These are phyloP conservation scores for Actenoides lindsayi DNA, from an alignment of 2,113 vertebrate species.

Conservation along the genomic window DNA sequence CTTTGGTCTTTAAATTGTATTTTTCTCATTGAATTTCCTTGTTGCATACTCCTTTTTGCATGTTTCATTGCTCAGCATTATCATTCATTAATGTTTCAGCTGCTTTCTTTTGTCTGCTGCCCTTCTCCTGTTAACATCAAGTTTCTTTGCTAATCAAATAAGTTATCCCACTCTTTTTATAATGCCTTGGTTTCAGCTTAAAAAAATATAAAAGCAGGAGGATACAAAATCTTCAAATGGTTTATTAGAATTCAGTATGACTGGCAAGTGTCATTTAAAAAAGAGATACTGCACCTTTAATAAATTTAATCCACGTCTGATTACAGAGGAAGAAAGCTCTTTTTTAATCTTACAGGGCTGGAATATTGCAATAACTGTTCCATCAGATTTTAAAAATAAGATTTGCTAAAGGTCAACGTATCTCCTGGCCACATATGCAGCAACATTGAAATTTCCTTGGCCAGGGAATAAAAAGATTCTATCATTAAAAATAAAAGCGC, in stretches of 20 bases:
- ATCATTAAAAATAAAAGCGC: slow-evolving; percentile 87
- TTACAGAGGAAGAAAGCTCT: slow-evolving; percentile 77
- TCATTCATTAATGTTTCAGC: slow-evolving; percentile 59
- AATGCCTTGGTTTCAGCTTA: slow-evolving; percentile 45
- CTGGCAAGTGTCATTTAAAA: slow-evolving; percentile 73
- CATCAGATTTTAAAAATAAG: slow-evolving; percentile 85
- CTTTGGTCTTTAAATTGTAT: slow-evolving; percentile 40
- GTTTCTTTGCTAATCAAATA: slow-evolving; percentile 60
- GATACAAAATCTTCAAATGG: slow-evolving; percentile 50
- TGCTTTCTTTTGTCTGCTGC: slow-evolving; percentile 54
- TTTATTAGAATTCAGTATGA: slow-evolving; percentile 74
- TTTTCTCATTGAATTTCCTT: slow-evolving; percentile 49
- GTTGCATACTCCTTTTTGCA: slow-evolving; percentile 17
- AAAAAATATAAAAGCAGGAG: slow-evolving; percentile 28
- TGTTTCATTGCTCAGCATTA: slow-evolving; percentile 58
- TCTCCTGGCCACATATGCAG: slow-evolving; percentile 86
- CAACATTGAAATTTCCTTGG: slow-evolving; percentile 86
- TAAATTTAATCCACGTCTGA: slow-evolving; percentile 82
- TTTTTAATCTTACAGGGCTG: slow-evolving; percentile 81
- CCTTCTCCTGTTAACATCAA: slow-evolving; percentile 55
- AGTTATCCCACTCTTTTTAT: slow-evolving; percentile 36
- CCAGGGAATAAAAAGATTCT: slow-evolving; percentile 90
- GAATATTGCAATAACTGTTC: slow-evolving; percentile 86
- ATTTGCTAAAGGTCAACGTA: slow-evolving; percentile 91
- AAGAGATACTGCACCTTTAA: slow-evolving; percentile 76